phyloP scores from a whole-genome alignment of 2,888 invertebrate species.

The Dynastes hyllus region DNA sequence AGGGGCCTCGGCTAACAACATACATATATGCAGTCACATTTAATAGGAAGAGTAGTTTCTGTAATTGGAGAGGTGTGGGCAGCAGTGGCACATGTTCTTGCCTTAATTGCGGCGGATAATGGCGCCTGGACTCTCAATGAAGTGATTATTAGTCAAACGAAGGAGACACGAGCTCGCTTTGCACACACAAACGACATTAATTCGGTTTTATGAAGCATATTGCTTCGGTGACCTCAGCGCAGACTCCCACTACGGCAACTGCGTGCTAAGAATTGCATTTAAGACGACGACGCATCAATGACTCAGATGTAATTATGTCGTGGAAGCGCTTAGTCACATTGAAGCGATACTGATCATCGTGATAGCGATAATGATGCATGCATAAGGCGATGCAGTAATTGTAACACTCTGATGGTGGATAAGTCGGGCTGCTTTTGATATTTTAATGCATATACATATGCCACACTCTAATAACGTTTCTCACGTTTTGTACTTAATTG shows the following conservation, averaged over 20 bases:
- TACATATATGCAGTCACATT: constrained; percentile 58
- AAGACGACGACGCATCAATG: constrained; percentile 57
- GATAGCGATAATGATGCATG: constrained; percentile 29
- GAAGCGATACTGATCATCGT: constrained; percentile 25
- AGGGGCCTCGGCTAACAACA: neutral
- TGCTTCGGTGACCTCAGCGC: constrained; percentile 64
- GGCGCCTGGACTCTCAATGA: constrained; percentile 62
- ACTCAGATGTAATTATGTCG: constrained; percentile 58
- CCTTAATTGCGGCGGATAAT: constrained; percentile 61
- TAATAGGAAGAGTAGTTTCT: constrained; percentile 58
- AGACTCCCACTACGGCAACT: constrained; percentile 60
- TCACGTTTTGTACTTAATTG: neutral
- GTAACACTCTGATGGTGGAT: neutral
- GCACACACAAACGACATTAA: constrained; percentile 59
- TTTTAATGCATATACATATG: neutral
- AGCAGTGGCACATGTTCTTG: constrained; percentile 56
- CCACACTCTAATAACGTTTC: neutral
- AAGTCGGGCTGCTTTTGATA: neutral
- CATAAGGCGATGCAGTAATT: constrained; percentile 22
- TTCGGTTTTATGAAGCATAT: constrained; percentile 61
- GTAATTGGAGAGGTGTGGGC: constrained; percentile 61
- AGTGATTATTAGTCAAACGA: constrained; percentile 62
- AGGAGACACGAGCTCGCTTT: constrained; percentile 58
- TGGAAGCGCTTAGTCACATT: constrained; percentile 58
- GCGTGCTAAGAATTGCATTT: constrained; percentile 63